Evolutionary conservation across 2,888 invertebrate genomes (phyloP).

Genomic region (Leucophenga montana): DNA sequence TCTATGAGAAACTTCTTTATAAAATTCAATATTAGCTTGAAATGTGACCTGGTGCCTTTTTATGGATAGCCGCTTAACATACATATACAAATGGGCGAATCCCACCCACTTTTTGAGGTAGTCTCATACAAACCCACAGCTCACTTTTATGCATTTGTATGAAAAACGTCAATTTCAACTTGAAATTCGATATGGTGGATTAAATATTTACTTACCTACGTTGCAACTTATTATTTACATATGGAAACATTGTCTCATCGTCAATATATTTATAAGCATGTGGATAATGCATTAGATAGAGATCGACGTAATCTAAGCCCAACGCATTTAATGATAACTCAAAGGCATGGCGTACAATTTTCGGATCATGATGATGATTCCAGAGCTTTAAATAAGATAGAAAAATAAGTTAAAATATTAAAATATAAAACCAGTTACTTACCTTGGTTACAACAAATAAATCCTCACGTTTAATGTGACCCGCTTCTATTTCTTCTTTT

Average conservation of each 20-base stretch:
- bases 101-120: too few relatives aligned
- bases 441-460: conserved; percentile 70
- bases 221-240: conserved; percentile 57
- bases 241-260: conserved; percentile 7
- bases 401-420: conserved; percentile 37
- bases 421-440: conserved; percentile 23
- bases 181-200: too few relatives aligned
- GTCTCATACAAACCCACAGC: too few relatives aligned
- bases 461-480: conserved; percentile 71
- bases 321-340: conserved; percentile 78
- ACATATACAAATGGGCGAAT: too few relatives aligned
- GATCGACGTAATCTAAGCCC: conserved; percentile 83
- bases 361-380: conserved; percentile 76
- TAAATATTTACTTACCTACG: neutral
- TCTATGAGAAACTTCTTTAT: too few relatives aligned
- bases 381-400: neutral
- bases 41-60: too few relatives aligned
- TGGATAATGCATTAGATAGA: conserved; percentile 89
- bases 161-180: too few relatives aligned
- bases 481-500: conserved; percentile 71
- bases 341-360: conserved; percentile 79
- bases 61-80: too few relatives aligned
- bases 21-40: too few relatives aligned
- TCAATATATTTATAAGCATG: conserved; percentile 77
- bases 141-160: neutral